Evolutionary conservation across 2,888 invertebrate genomes (phyloP), one percentile per base, ranked within the genome.

Genomic region (Pantelozetes paolii): DNA sequence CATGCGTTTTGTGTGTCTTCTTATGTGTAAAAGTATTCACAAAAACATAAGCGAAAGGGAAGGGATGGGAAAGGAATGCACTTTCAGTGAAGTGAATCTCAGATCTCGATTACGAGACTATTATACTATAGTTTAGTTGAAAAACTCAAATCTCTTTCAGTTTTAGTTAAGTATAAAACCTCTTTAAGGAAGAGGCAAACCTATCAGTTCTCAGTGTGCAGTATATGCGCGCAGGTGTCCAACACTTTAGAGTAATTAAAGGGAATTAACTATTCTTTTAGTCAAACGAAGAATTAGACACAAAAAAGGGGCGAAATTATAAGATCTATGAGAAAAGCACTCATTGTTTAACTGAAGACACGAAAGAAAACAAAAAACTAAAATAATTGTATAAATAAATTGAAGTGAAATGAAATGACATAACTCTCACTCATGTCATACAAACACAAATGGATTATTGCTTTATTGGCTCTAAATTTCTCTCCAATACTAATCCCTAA

Each of bases 191-290:
- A 18, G 5, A n/a, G 50, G 6, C 50, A 23, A 50, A 50, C 30
- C 30, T 59, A 20, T 30, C 32, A 59, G 59, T 59, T 28, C 59
- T 59, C 13, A 50, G 6, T 50, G 20, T 23, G 23, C 2, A 20
- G n/a, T 59, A 32, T 59, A 18, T 59, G 59, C 59, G 59, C 59
- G 59, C 59, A 59, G 59, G 30, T 59, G 59, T 59, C 30, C 30
- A 59, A 59, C 59, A 59, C 59, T 59, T 59, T 59, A 13, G 59
- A 59, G 59, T 59, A 59, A 59, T 59, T 59, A 59, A 59, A 59
- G 50, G 2, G 59, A 59, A 30, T 59, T 59, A 59, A 59, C 8
- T 30, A 18, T 8, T 59, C 50, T 50, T 50, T 50, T 8, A 50
- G 50, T 50, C 5, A 36, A 23, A 20, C n/a, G 50, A 50, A 20